phyloP scores from a whole-genome alignment of 2,113 vertebrate species.

The Otolemur garnettii region DNA sequence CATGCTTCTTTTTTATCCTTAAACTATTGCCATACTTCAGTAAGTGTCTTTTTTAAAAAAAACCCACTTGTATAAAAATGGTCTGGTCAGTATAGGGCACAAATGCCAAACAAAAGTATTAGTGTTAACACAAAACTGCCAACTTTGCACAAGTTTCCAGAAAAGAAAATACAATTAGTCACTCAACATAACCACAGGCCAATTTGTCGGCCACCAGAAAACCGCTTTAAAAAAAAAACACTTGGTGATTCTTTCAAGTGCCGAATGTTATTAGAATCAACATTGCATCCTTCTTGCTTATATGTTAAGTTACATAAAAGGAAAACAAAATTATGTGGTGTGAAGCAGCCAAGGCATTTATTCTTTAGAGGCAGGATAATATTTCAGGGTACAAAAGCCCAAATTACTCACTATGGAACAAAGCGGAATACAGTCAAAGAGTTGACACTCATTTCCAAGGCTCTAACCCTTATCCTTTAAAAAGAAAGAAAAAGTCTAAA shows the following conservation, averaged over 20 bases:
- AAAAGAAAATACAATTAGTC: slow-evolving; percentile 89
- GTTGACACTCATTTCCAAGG: slow-evolving; percentile 84
- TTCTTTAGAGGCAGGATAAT: slow-evolving; percentile 85
- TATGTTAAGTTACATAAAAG: slow-evolving; percentile 82
- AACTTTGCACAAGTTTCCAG: slow-evolving; percentile 92
- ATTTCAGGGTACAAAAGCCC: slow-evolving; percentile 86
- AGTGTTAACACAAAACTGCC: slow-evolving; percentile 90
- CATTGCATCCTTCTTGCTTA: slow-evolving; percentile 86
- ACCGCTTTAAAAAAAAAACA: slow-evolving; percentile 81
- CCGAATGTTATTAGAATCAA: slow-evolving; percentile 85
- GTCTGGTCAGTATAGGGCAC: slow-evolving; percentile 90
- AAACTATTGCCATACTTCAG: slow-evolving; percentile 90
- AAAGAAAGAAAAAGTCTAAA: slow-evolving; percentile 70
- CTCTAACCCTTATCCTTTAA: slow-evolving; percentile 79
- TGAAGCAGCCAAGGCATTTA: slow-evolving; percentile 83
- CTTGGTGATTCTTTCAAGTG: slow-evolving; percentile 87
- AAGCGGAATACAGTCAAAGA: slow-evolving; percentile 80
- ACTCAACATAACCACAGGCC: slow-evolving; percentile 87
- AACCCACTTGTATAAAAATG: slow-evolving; percentile 89
- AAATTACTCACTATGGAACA: slow-evolving; percentile 85
- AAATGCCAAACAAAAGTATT: slow-evolving; percentile 91
- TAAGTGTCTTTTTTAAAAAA: slow-evolving; percentile 88
- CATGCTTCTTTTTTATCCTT: slow-evolving; percentile 89
- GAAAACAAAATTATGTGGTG: slow-evolving; percentile 83
- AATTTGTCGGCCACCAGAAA: slow-evolving; percentile 85